Evolutionary conservation across 2,113 vertebrate genomes (phyloP), one percentile per base, ranked within the genome.

Genomic region (Eurystomus gularis): DNA sequence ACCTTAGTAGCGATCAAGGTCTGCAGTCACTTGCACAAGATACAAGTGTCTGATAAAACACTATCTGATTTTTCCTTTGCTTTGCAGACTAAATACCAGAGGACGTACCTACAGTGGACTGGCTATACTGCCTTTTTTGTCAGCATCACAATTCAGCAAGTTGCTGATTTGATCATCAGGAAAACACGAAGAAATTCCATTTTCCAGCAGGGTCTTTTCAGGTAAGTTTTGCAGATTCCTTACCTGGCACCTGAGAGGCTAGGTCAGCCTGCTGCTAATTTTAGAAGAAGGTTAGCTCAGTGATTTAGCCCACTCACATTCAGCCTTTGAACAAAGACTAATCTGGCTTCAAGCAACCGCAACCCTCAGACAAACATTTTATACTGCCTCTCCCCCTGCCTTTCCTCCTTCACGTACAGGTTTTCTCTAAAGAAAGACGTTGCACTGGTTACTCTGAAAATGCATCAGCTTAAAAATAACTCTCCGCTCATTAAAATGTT

Each of bases 101-200:
- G 98, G 79, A 86, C 13, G 4, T 97, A 97, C 75, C 81, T 98
- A 16, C 98, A 98, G 82, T 98, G 97, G 97, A 98, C 61, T 0
- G 98, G 97, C 39, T 98, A 98, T n/a, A 98, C 98, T 0, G 98
- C 98, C 68, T 98, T 98, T 88, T 98, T 98, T n/a, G 94, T 98
- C 88, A 98, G 97, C 95, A 98, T 98, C 94, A 98, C 98, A 49
- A 92, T 98, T 58, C 97, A 98, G 83, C 98, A 98, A 88, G 97
- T 98, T 73, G 98, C 98, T 13, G 98, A 98, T 52, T 82, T 98
- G 81, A 98, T 98, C 87, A 98, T 98, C 96, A 97, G 98, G 89
- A 98, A 98, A 96, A 98, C 98, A 6, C 66, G 98, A 10, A 97
- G 97, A 20, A 98, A 98, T 68, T 98, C 98, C 39, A 95, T 98